Evolutionary conservation across 2,888 invertebrate species (phyloP), one percentile per base, ranked within the genome.

Genomic region (Synergus laeviventris): DNA sequence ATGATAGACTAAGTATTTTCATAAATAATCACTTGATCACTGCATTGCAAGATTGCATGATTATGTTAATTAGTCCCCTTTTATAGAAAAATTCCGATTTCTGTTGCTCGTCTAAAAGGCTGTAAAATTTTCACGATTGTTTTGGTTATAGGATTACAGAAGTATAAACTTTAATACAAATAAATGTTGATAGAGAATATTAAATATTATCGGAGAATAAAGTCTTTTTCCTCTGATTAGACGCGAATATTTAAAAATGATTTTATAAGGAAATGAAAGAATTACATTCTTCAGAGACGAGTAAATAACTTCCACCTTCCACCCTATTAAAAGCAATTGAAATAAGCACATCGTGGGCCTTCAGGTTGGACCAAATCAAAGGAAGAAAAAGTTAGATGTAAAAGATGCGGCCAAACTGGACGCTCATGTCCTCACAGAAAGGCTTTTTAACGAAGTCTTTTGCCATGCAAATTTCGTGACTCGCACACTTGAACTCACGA

Each of bases 401-500:
- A 38, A 54, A 61, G 42, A 36, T 24, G 81, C 79, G 83, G 79
- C 76, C 79, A 88, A 89, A 87, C 84, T 90, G 90, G 88, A 91
- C 89, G 90, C 88, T 86, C 89, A 84, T 86, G 87, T 90, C 91
- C 91, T 91, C 91, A 91, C 91, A 91, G 91, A 90, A 89, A 90
- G 91, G 90, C 90, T 91, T 88, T 88, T 36, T 39, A 82, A 79
- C 75, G 84, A 84, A 90, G 91, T 89, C 90, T 91, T 87, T 90
- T 91, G 91, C 89, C 90, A 90, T 87, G 89, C 83, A 86, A 90
- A 89, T 89, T 86, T 90, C 86, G 89, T 87, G 85, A 83, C 82
- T 85, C 81, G 82, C 79, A 61, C 70, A 77, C 78, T 80, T 77
- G 85, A 84, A 86, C 74, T 79, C 84, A 88, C 88, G 89, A 87